Evolutionary conservation across 2,113 vertebrate species (phyloP).

Genomic region (Alaudala cheleensis): DNA sequence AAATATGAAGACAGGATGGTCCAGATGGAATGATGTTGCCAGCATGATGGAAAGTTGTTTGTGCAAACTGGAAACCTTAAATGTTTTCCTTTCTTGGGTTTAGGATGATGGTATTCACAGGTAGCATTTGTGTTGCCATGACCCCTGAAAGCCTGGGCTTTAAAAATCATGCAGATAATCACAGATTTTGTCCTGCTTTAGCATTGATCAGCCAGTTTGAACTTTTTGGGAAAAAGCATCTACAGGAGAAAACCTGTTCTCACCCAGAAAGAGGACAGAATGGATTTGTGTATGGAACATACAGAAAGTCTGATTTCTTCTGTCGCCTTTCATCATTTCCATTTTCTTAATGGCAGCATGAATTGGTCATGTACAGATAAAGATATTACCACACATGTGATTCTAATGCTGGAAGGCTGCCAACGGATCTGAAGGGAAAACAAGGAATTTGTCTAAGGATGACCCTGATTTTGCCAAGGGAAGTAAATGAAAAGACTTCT

Average conservation of each 20-base stretch:
- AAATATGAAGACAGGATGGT: slow-evolving; percentile 35
- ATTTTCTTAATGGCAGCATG: neutral
- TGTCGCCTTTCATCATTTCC: neutral
- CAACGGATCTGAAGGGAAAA: neutral
- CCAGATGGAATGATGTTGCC: neutral
- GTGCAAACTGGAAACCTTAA: neutral
- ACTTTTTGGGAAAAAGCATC: neutral
- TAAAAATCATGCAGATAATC: neutral
- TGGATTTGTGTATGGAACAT: neutral
- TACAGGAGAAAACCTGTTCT: neutral
- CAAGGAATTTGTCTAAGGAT: neutral
- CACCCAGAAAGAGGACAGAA: neutral
- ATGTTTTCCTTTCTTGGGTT: neutral
- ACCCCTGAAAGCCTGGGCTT: neutral
- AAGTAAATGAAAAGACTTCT: neutral
- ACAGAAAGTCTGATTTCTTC: neutral
- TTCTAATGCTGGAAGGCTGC: neutral
- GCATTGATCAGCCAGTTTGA: neutral
- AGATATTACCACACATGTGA: neutral
- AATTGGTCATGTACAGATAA: neutral
- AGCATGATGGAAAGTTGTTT: neutral
- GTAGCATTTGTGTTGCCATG: neutral
- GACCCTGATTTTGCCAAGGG: neutral
- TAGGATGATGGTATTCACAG: neutral
- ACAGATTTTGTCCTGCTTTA: neutral